Conservation (phyloP, 2,888 invertebrate genomes). For the Celastrina argiolus region DNA sequence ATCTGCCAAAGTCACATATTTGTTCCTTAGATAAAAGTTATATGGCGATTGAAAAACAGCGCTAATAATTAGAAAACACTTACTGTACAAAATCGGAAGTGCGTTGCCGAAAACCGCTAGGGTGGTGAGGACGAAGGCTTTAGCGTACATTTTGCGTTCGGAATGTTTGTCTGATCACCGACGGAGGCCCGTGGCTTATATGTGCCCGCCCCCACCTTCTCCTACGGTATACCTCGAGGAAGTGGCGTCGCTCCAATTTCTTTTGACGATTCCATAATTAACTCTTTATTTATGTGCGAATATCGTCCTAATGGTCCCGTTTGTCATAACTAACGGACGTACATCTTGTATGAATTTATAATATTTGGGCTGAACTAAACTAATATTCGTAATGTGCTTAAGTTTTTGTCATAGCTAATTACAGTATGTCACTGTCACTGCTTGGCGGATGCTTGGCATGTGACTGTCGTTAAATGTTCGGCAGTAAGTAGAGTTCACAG, state of each 20-base stretch:
- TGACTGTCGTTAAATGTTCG: too few species aligned
- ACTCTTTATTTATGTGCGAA: background rate
- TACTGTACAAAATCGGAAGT: constrained; percentile 53
- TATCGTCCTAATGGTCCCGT: background rate
- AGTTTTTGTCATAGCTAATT: too few species aligned
- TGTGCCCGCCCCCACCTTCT: background rate
- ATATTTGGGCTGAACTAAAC: too few species aligned
- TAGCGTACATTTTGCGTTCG: constrained; percentile 50
- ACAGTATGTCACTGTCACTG: too few species aligned
- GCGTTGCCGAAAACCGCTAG: constrained; percentile 49
- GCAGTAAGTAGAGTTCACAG: too few species aligned
- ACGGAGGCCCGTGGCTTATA: constrained; percentile 1
- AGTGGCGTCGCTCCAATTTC: constrained; percentile 18
- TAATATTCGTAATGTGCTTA: too few species aligned
- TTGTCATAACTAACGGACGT: background rate
- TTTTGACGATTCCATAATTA: background rate
- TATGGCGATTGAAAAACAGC: too few species aligned
- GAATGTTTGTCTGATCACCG: constrained; percentile 1
- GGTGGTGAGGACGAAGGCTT: constrained; percentile 48
- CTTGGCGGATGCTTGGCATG: too few species aligned
- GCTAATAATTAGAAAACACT: too few species aligned
- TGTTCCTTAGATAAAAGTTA: too few species aligned
- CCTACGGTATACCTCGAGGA: constrained; percentile 1
- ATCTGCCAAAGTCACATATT: too few species aligned
- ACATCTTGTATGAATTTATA: too few species aligned